Base-by-base conservation (phyloP, 2,797 vertebrate species). In the Denticeps clupeoides region DNA sequence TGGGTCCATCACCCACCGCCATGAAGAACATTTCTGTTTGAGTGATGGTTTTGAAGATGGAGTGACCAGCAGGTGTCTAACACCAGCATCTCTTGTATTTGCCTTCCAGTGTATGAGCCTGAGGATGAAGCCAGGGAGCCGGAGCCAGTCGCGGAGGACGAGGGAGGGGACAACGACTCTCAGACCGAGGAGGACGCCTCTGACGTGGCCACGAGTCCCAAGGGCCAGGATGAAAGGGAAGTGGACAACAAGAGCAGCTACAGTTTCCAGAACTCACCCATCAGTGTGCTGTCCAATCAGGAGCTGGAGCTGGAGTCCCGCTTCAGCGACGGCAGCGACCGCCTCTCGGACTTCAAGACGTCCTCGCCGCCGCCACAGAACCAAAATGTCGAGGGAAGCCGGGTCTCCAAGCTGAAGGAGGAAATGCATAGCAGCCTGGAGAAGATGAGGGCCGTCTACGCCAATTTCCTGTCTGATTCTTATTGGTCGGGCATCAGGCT, bases 391-490 rank as follows among this genome's bases (percentile, higher is more conserved):
- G 87, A 87, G 5, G 81, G 88, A 49, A 91, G 84, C 61, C 63
- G 58, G 12, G 53, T 64, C 24, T 0, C 61, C 24, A 91, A 87
- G 71, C 79, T 75, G n/a, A 91, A 89, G 47, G 82, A 78, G 0
- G 91, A 95, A 58, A 74, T 79, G 32, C 87, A 89, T 5, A 76
- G 83, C 28, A 96, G 94, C 80, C 84, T 98, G 81, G 89, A 95
- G 74, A 97, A 94, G 70, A 99, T 98, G 94, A 89, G 90, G 23
- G 93, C 92, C 0, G 93, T 92, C 65, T 99, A 98, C 50, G 90
- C 94, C 82, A 98, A 95, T 80, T 94, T 99, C 62, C 78, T 99
- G 45, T 95, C 93, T 0, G 93, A 98, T 57, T 97, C 94, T 74
- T 99, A 97, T 64, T 99, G 95, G 95, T 89, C 93, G 1, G 90